A percentile compares a stretch with the other conserved stretches of the same genome.
phyloP scores from a whole-genome alignment of 2,888 invertebrate species.

The Escarpia spicata region DNA sequence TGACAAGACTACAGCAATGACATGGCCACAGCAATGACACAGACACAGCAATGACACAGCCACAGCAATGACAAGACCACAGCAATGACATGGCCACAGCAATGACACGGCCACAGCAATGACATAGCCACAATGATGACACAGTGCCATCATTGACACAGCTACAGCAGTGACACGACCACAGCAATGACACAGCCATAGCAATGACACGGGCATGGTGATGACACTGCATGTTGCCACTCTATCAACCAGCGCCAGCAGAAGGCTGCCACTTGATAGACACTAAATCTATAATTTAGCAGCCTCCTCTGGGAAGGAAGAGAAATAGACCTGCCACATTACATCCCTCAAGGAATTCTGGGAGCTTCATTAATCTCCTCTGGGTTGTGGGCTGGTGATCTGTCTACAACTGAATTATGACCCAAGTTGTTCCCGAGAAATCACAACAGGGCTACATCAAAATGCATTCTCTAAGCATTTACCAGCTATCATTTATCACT shows the following conservation, averaged over 20 bases:
- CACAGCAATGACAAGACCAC: too few relatives aligned
- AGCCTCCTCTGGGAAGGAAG: neutral
- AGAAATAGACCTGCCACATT: slow-evolving; percentile 3
- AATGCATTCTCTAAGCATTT: neutral
- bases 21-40: too few relatives aligned
- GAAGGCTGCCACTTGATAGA: neutral
- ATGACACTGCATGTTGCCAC: neutral
- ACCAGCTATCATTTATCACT: neutral
- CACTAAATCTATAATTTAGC: neutral
- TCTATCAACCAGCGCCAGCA: neutral
- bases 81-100: too few relatives aligned
- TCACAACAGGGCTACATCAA: neutral
- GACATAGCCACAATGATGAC: too few relatives aligned
- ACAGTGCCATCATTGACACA: too few relatives aligned
- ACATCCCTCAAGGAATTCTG: neutral
- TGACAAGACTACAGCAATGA: too few relatives aligned
- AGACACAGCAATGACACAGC: too few relatives aligned
- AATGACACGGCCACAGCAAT: too few relatives aligned
- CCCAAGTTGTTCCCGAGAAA: neutral
- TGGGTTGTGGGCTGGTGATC: neutral
- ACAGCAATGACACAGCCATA: too few relatives aligned
- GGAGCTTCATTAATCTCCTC: neutral
- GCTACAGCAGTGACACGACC: too few relatives aligned
- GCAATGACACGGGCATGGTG: too few relatives aligned
- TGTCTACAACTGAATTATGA: slow-evolving; percentile 13